Evolutionary conservation across 2,888 invertebrate genomes (phyloP).

Genomic region (Campaea margaritaria): DNA sequence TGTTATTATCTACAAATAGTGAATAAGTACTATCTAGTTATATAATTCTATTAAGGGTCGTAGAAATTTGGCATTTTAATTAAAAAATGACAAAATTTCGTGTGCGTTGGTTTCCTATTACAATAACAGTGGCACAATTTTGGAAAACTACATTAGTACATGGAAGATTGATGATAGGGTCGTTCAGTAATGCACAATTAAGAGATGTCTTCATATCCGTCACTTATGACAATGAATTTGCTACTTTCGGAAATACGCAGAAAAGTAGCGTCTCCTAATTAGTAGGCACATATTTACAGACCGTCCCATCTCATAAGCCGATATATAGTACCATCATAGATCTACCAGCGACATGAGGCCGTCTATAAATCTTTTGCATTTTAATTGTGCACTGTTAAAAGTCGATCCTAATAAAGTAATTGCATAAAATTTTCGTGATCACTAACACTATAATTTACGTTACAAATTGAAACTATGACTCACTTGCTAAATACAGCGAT

Average conservation of each 20-base stretch:
- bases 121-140: slow-evolving; percentile 21
- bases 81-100: slow-evolving; percentile 74
- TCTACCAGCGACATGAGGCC: too few relatives aligned
- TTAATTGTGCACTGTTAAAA: background rate
- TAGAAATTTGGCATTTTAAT: slow-evolving; percentile 74
- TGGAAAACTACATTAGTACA: slow-evolving; percentile 6
- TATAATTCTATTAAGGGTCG: slow-evolving; percentile 37
- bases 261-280: too few relatives aligned
- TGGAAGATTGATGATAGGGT: slow-evolving; percentile 10
- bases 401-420: background rate
- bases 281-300: too few relatives aligned
- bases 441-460: slow-evolving; percentile 2
- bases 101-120: slow-evolving; percentile 33
- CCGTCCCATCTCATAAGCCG: too few relatives aligned
- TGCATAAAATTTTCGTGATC: background rate
- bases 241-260: too few relatives aligned
- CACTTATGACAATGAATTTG: too few relatives aligned
- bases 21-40: slow-evolving; percentile 17
- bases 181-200: slow-evolving; percentile 4
- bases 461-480: background rate
- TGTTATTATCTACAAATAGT: slow-evolving; percentile 36
- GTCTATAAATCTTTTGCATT: background rate
- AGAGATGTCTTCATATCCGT: too few relatives aligned
- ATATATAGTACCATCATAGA: too few relatives aligned
- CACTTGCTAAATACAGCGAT: background rate